Evolutionary conservation across 2,113 vertebrate species (phyloP), one percentile per base, ranked within the genome.

Genomic region (Gavia stellata): DNA sequence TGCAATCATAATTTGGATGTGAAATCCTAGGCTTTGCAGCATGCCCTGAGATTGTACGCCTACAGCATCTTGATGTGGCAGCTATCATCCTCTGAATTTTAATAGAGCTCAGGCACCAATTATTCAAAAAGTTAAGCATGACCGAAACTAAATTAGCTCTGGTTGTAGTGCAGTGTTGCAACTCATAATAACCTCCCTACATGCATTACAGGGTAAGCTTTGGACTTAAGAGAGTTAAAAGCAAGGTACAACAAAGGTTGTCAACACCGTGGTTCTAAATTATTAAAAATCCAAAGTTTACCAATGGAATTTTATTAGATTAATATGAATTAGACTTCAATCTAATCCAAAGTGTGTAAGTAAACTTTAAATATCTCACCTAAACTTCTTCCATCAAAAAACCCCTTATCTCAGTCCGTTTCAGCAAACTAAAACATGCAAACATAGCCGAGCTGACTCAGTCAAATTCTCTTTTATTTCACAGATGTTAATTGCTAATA

Each of bases 391-490:
- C 8, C 18, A 77, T 17, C 6, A 82, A 34, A 88, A 78, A 19
- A 0, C 0, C 1, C 8, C 10, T n/a, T 36, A 16, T 13, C 31
- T 93, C 50, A 11, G 16, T 68, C 50, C 21, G 50, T 21, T 45
- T 77, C 56, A 84, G 59, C 42, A 67, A 86, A 78, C 36, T 31
- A 52, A 74, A 68, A 9, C 55, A 86, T 2, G 1, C 31, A 72
- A 18, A 68, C 14, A 44, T 6, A 88, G 38, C 47, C 9, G 5
- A 63, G 44, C 7, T 90, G 24, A 44, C 44, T 88, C 61, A n/a
- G 78, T 79, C 53, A 81, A 79, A 84, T 75, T 94, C 89, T 81
- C 73, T 89, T 97, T 97, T 96, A 97, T 96, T 97, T 91, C 68
- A 94, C 67, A 75, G 70, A 62, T 79, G 68, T 78, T 58, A 84